Evolutionary conservation across 2,888 invertebrate genomes (phyloP).

Genomic region (Oscheius onirici): DNA sequence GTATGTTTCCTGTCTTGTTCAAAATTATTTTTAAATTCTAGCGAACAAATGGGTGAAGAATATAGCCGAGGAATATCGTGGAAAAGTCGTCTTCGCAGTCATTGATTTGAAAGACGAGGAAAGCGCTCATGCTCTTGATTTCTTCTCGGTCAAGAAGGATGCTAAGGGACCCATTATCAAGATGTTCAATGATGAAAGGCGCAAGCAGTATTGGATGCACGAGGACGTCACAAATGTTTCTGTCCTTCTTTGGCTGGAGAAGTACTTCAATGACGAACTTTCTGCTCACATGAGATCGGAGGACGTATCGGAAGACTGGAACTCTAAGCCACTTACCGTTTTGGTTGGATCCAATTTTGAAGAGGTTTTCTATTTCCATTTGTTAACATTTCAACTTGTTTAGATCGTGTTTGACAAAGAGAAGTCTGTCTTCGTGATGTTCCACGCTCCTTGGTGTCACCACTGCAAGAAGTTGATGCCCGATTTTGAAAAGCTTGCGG

Average conservation of each 20-base stretch:
- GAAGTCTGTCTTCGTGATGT: conserved; percentile 25
- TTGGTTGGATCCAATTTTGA: conserved; percentile 93
- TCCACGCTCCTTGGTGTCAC: conserved; percentile 39
- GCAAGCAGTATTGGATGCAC: conserved; percentile 16
- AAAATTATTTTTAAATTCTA: background rate
- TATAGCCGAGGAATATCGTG: conserved; percentile 26
- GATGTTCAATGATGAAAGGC: conserved; percentile 19
- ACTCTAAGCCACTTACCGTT: conserved; percentile 87
- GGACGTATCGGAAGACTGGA: conserved; percentile 93
- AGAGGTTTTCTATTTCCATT: conserved; percentile 72
- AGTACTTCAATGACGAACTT: conserved; percentile 1
- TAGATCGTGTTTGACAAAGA: conserved; percentile 17
- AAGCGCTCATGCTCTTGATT: conserved; percentile 16
- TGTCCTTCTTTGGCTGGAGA: conserved; percentile 1
- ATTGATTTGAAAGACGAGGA: conserved; percentile 29
- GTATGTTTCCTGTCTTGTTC: background rate
- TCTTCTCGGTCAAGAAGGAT: conserved; percentile 27
- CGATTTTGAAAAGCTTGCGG: conserved; percentile 13
- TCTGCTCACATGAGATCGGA: conserved; percentile 89
- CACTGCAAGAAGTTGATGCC: conserved; percentile 35
- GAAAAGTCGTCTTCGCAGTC: conserved; percentile 27
- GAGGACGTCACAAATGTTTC: background rate
- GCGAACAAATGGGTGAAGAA: conserved; percentile 10
- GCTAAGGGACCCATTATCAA: conserved; percentile 7
- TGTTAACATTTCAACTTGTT: background rate